A percentile compares a stretch with the other conserved stretches of the same genome.
These are phyloP conservation scores for Aphelinus certus DNA, from an alignment of 1,140 invertebrate species.

Conservation along the genomic window DNA sequence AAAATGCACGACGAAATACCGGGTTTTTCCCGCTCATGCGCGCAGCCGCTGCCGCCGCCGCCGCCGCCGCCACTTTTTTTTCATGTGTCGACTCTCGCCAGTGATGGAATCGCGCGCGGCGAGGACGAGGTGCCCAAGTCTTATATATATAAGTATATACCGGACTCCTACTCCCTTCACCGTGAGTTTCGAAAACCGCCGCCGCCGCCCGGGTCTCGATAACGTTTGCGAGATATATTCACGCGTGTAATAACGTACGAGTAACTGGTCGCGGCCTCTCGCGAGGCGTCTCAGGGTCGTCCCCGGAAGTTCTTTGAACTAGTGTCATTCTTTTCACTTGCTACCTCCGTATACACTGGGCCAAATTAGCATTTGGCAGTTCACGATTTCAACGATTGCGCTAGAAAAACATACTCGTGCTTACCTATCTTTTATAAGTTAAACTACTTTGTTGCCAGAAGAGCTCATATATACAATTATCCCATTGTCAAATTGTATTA, in stretches of 20 bases:
- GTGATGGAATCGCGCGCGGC: constrained; percentile 9
- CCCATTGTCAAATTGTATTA: too few relatives aligned
- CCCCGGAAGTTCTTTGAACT: neutral
- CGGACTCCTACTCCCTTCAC: constrained; percentile 21
- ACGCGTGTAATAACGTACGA: neutral
- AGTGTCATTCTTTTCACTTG: neutral
- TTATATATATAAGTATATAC: constrained; percentile 1
- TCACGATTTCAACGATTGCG: too few relatives aligned
- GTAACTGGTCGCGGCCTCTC: constrained; percentile 7
- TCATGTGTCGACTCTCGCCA: neutral
- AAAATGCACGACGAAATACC: neutral
- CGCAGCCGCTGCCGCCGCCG: too few relatives aligned
- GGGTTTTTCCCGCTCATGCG: constrained; percentile 7
- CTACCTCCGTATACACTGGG: too few relatives aligned
- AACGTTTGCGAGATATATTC: neutral
- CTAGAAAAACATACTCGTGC: too few relatives aligned
- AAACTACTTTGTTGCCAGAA: too few relatives aligned
- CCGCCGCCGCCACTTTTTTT: neutral
- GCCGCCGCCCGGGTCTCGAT: neutral
- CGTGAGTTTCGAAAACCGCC: constrained; percentile 15
- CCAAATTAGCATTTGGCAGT: too few relatives aligned
- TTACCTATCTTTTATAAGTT: too few relatives aligned
- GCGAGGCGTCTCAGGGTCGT: neutral
- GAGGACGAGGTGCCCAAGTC: neutral
- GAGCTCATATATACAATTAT: too few relatives aligned